Percentiles rank a stretch among this genome's conserved stretches.
Evolutionary conservation across 2,797 vertebrate genomes (phyloP).

Genomic region (Perodicticus potto): DNA sequence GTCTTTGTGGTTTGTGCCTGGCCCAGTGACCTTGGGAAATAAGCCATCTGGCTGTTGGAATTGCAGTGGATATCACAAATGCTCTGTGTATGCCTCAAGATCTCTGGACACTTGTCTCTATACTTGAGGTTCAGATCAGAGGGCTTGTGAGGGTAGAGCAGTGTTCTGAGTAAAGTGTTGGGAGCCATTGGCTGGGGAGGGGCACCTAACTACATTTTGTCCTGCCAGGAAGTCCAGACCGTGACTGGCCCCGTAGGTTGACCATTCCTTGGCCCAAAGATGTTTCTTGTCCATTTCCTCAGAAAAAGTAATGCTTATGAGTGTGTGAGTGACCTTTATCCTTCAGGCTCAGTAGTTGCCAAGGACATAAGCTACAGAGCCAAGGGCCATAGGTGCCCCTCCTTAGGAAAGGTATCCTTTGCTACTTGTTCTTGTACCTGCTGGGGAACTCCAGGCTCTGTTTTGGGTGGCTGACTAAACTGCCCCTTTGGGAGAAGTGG

Average conservation of each 20-base stretch:
- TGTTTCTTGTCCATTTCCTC: neutral
- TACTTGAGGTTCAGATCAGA: neutral
- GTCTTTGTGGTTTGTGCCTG: neutral
- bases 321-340: neutral
- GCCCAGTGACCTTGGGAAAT: neutral
- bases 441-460: neutral
- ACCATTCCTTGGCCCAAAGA: neutral
- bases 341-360: neutral
- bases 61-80: neutral
- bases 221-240: neutral
- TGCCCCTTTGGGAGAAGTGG: neutral
- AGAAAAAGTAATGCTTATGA: neutral
- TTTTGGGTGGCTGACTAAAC: neutral
- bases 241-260: neutral
- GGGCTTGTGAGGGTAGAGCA: neutral
- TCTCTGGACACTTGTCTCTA: neutral
- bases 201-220: neutral
- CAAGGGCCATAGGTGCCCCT: neutral
- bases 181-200: neutral
- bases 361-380: neutral
- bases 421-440: neutral
- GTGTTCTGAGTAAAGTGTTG: neutral
- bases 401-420: neutral
- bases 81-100: neutral
- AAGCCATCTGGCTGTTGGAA: neutral